Evolutionary conservation across 2,113 vertebrate species (phyloP), one percentile per base, ranked within the genome.

Genomic region (Pterophyllum scalare): DNA sequence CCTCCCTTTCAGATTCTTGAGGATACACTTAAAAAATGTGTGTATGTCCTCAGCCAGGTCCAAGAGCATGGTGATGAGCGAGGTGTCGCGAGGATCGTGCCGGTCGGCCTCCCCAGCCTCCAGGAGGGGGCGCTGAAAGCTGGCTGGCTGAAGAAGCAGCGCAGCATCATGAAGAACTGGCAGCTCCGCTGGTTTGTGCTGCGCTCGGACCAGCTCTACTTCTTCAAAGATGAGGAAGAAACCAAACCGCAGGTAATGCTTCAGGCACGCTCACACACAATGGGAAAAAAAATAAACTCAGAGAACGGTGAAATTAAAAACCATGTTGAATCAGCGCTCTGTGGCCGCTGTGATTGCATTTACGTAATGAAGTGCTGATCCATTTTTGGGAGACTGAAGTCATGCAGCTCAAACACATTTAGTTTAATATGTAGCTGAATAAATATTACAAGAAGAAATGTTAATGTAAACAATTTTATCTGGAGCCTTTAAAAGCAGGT

Each of bases 31-130:
- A 79, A 17, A 49, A 22, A 13, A 75, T 85, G 31, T 81, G 5
- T 91, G n/a, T 91, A 62, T 90, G 78, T 89, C 72, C 94, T 20
- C 90, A 99, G 98, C 97, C 87, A 94, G 97, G 87, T 98, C 97
- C 82, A 98, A 97, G 93, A 99, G 98, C 95, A 97, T 99, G 96
- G 97, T 98, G 95, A 98, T 99, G 97, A 97, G 97, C 7, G 97
- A 98, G 80, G 95, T 96, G 86, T 95, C 95, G 2, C 91, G 95
- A 75, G 87, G 95, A 85, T 60, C 93, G 10, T 8, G 93, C 84
- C 84, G 94, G 88, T 93, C 94, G 0, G 92, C 92, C 17, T 96
- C 96, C 20, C 96, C 17, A 91, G 91, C 49, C 94, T 94, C 74
- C 96, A 95, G 64, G 97, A 98, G 54, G 96, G 96, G 1, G 95